Evolutionary conservation across 2,113 vertebrate genomes (phyloP).

Genomic region (Pterocles gutturalis): DNA sequence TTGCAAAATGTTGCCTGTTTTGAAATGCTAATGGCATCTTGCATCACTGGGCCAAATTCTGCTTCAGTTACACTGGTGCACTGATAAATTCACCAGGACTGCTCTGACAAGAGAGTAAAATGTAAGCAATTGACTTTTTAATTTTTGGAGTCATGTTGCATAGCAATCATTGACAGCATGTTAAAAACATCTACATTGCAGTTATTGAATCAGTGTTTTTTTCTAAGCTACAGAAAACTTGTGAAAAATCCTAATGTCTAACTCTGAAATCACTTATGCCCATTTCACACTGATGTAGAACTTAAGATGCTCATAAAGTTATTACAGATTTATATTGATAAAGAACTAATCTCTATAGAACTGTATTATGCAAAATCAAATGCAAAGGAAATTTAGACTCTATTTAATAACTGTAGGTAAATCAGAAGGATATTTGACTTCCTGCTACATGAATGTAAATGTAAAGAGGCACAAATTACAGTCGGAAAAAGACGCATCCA

Average conservation of each 20-base stretch:
- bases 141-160: conserved; percentile 4
- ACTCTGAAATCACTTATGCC: not conserved
- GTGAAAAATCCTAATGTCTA: not conserved
- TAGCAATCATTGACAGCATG: not conserved
- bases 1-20: conserved; percentile 55
- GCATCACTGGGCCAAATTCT: conserved; percentile 30
- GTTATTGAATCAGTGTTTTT: not conserved
- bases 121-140: not conserved
- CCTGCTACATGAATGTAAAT: not conserved
- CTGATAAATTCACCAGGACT: not conserved
- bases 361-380: not conserved
- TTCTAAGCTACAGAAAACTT: not conserved
- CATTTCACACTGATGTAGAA: not conserved
- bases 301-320: not conserved
- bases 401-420: not conserved
- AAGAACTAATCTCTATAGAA: not conserved
- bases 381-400: not conserved
- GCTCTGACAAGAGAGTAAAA: not conserved
- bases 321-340: not conserved
- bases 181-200: not conserved
- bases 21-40: conserved; percentile 55
- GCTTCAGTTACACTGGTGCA: not conserved
- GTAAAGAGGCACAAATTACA: not conserved
- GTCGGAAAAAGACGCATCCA: not conserved
- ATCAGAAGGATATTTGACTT: not conserved